These are phyloP conservation scores for Synanthedon tipuliformis DNA, from an alignment of 2,888 invertebrate genomes.

Conservation along the genomic window DNA sequence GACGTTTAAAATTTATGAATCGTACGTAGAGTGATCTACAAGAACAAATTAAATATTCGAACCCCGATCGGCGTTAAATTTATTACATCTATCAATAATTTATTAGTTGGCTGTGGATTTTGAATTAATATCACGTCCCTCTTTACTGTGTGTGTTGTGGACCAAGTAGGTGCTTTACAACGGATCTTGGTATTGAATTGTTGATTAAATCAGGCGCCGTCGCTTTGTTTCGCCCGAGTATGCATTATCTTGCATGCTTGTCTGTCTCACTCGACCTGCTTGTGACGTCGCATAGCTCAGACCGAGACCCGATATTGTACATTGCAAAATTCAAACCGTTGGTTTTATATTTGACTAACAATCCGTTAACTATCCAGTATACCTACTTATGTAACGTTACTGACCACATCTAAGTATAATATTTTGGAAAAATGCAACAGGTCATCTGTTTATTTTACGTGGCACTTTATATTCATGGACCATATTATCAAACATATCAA, in stretches of 20 bases:
- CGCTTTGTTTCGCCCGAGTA: slow-evolving; percentile 33
- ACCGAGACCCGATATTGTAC: slow-evolving; percentile 1
- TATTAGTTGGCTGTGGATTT: slow-evolving; percentile 28
- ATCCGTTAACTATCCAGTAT: no score
- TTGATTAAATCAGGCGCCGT: slow-evolving; percentile 40
- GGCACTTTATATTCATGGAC: no score
- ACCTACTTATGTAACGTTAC: no score
- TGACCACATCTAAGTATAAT: no score
- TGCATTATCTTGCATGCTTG: slow-evolving; percentile 37
- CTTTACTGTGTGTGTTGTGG: slow-evolving; percentile 29
- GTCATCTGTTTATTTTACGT: no score
- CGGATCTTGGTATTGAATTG: slow-evolving; percentile 33
- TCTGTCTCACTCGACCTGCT: slow-evolving; percentile 39
- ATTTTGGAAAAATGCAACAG: no score
- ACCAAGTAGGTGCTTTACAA: slow-evolving; percentile 26
- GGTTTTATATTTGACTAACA: no score
- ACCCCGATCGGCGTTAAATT: slow-evolving; percentile 31
- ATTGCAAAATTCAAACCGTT: no score
- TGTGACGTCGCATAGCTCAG: slow-evolving; percentile 24
- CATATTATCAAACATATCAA: no score
- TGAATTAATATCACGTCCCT: slow-evolving; percentile 33
- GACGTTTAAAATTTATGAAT: not conserved
- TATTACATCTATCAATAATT: slow-evolving; percentile 40
- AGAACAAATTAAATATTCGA: slow-evolving; percentile 26
- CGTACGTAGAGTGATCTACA: not conserved